Evolutionary conservation across 2,113 vertebrate genomes (phyloP), one percentile per base, ranked within the genome.

Genomic region (Callorhinus ursinus): DNA sequence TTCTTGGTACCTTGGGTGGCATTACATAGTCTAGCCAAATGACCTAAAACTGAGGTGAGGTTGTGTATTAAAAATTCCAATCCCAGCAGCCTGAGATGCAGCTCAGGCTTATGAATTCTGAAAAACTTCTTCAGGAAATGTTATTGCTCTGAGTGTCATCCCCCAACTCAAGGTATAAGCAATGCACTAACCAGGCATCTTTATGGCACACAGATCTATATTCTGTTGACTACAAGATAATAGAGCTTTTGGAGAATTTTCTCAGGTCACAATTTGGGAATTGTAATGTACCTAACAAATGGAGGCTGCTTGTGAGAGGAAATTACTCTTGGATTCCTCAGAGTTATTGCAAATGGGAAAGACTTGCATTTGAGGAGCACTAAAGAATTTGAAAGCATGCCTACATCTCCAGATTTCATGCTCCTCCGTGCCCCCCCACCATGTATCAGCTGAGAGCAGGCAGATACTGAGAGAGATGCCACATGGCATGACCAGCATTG

Each of bases 371-470:
- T 92, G 79, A 69, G 15, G 21, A 91, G 22, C 26, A 59, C 26
- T 31, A 46, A 67, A 93, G 46, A 88, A 77, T 74, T 74, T 49
- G 46, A 96, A 90, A 74, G 13, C 15, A 33, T n/a, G 33, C 90
- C 33, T 82, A 26, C 16, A 33, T 76, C 26, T 82, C 13, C 11
- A 90, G 89, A 53, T 3, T 8, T 90, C 51, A 42, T 1, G 33
- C 19, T 1, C 0, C n/a, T 1, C 8, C 22, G 1, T 3, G 0
- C 33, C 5, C 28, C 63, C 63, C 28, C 14, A 33, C 71, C 1
- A 1, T 31, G 19, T n/a, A 51, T 71, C 65, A 55, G 14, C 46
- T 26, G 4, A 57, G 46, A 63, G 28, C 12, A 90, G 11, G 33
- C 28, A 42, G 36, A 65, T 7, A 85, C 8, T 7, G 49, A 51